Evolutionary conservation across 2,888 invertebrate species (phyloP).

Genomic region (Griposia aprilina): DNA sequence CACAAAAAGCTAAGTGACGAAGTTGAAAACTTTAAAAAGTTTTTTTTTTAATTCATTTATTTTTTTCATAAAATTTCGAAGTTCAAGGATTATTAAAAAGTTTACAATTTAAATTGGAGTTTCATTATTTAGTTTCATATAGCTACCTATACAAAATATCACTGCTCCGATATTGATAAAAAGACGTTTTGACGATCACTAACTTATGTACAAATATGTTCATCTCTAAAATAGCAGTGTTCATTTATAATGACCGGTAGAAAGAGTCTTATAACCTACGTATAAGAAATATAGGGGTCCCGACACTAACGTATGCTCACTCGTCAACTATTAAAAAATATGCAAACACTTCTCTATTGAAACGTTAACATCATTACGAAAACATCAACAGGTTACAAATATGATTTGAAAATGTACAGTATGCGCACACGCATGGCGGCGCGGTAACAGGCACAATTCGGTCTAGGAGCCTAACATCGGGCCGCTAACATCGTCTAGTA

Average conservation of each 20-base stretch:
- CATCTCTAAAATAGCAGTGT: conserved; percentile 82
- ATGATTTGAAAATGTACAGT: conserved; percentile 69
- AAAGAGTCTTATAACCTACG: conserved; percentile 72
- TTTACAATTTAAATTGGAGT: conserved; percentile 74
- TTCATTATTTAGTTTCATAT: conserved; percentile 73
- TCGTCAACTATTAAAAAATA: conserved; percentile 72
- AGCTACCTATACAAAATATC: conserved; percentile 88
- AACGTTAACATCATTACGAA: conserved; percentile 68
- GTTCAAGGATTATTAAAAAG: conserved; percentile 78
- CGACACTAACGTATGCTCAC: conserved; percentile 74
- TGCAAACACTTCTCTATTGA: conserved; percentile 64
- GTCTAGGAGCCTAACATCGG: conserved; percentile 77
- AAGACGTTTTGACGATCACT: conserved; percentile 76
- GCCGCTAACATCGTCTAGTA: conserved; percentile 72
- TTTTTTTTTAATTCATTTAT: conserved; percentile 56
- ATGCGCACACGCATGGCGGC: conserved; percentile 61
- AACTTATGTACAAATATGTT: conserved; percentile 85
- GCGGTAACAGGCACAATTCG: conserved; percentile 80
- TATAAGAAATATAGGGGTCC: conserved; percentile 72
- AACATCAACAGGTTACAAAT: conserved; percentile 75
- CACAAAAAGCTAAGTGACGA: conserved; percentile 82
- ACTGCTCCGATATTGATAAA: conserved; percentile 86
- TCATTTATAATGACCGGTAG: conserved; percentile 71
- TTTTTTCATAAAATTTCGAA: conserved; percentile 73
- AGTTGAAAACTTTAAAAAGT: conserved; percentile 73